These are phyloP conservation scores for Phenganax stokvisi DNA, from an alignment of 92 coral and sea anemone genomes.

Conservation along the genomic window DNA sequence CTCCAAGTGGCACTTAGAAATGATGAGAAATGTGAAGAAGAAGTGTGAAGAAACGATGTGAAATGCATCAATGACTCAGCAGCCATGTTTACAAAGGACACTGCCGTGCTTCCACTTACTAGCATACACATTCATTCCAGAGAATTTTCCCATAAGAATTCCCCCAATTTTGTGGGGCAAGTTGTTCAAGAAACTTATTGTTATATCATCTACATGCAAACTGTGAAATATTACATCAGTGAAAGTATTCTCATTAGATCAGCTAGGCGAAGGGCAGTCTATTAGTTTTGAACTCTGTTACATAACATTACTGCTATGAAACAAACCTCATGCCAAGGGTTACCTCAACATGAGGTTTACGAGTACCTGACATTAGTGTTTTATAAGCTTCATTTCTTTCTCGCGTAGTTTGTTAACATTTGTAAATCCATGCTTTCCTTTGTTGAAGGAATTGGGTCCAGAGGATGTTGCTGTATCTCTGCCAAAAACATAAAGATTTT, in stretches of 20 bases:
- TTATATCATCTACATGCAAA: no score
- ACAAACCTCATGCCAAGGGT: no score
- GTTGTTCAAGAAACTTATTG: no score
- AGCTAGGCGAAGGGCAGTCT: no score
- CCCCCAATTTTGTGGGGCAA: no score
- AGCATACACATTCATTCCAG: no score
- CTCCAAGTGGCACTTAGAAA: neutral
- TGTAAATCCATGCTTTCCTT: constrained; percentile 78
- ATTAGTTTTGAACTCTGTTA: no score
- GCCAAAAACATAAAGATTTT: neutral
- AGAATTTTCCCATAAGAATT: no score
- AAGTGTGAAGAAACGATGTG: neutral
- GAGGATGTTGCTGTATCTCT: constrained; percentile 94
- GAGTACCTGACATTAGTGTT: neutral
- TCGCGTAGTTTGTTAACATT: constrained; percentile 72
- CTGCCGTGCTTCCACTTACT: neutral
- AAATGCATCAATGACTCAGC: neutral
- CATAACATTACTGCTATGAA: neutral
- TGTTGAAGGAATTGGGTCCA: constrained; percentile 95
- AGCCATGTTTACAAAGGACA: neutral
- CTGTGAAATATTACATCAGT: no score
- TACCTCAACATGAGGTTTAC: neutral
- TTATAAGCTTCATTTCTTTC: constrained; percentile 54
- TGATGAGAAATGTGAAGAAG: neutral
- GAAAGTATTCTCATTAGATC: no score